Evolutionary conservation across 2,113 vertebrate genomes (phyloP).

Genomic region (Salvelinus sp.): DNA sequence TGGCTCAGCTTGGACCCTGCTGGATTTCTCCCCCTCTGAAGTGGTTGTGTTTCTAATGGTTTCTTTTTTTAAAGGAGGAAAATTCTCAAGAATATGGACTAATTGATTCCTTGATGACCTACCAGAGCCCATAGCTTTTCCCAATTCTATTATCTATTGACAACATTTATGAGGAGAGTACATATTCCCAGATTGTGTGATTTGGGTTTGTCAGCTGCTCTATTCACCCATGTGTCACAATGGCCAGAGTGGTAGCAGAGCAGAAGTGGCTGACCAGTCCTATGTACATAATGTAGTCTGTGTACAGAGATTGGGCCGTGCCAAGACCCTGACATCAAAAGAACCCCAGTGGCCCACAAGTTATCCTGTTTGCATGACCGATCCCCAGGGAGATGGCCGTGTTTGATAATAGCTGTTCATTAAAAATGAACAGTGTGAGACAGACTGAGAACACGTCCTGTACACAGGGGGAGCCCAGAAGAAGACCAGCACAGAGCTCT

Average conservation of each 20-base stretch:
- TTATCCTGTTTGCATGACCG: constrained; percentile 46
- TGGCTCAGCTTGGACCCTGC: background rate
- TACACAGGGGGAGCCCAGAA: constrained; percentile 18
- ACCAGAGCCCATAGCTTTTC: constrained; percentile 14
- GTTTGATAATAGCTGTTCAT: constrained; percentile 55
- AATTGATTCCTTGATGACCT: background rate
- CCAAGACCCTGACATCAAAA: too few species aligned
- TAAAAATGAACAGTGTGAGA: constrained; percentile 63
- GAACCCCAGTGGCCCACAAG: constrained; percentile 21
- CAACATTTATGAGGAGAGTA: too few species aligned
- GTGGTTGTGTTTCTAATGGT: too few species aligned
- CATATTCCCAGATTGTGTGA: too few species aligned
- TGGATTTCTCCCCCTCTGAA: background rate
- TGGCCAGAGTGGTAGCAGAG: too few species aligned
- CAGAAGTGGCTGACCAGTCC: too few species aligned
- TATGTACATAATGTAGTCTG: too few species aligned
- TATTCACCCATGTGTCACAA: too few species aligned
- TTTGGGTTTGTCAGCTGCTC: too few species aligned
- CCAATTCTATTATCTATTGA: too few species aligned
- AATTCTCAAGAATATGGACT: background rate
- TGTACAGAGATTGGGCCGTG: too few species aligned
- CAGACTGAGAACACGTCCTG: constrained; percentile 50
- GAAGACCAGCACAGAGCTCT: constrained; percentile 28
- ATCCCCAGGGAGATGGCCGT: constrained; percentile 36
- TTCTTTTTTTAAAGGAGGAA: too few species aligned